Conservation (phyloP, 1,140 invertebrate genomes). For the Heliconius himera region DNA sequence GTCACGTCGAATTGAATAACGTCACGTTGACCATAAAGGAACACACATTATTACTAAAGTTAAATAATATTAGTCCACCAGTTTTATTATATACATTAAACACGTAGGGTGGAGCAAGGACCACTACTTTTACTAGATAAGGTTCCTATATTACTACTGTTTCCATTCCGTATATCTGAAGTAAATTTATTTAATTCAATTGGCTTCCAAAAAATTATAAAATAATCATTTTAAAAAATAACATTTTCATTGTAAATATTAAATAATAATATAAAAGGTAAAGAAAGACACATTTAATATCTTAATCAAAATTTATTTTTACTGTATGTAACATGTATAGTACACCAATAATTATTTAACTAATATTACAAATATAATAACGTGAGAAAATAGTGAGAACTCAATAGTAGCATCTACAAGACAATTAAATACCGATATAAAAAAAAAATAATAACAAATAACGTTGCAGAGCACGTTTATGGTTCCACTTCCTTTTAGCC, state of each 20-base stretch:
- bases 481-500: conserved; percentile 29
- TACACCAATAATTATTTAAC: not conserved
- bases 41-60: no score
- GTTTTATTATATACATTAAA: not conserved
- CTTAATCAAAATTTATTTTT: not conserved
- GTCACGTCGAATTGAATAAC: no score
- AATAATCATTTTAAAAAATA: no score
- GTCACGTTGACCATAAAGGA: no score
- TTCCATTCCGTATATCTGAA: no score
- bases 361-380: conserved; percentile 3
- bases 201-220: no score
- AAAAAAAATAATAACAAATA: conserved; percentile 54
- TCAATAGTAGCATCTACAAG: conserved; percentile 39
- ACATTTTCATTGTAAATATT: no score
- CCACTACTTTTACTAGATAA: not conserved
- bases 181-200: no score
- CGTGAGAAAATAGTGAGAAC: conserved; percentile 38
- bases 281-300: no score
- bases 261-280: no score
- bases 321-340: not conserved
- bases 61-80: no score
- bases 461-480: conserved; percentile 39
- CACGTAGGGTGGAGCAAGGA: not conserved
- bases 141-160: not conserved
- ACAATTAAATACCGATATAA: conserved; percentile 34